A percentile compares a stretch with the other conserved stretches of the same genome.
Evolutionary conservation across 2,797 vertebrate genomes (phyloP).

Genomic region (Nyctibius grandis): DNA sequence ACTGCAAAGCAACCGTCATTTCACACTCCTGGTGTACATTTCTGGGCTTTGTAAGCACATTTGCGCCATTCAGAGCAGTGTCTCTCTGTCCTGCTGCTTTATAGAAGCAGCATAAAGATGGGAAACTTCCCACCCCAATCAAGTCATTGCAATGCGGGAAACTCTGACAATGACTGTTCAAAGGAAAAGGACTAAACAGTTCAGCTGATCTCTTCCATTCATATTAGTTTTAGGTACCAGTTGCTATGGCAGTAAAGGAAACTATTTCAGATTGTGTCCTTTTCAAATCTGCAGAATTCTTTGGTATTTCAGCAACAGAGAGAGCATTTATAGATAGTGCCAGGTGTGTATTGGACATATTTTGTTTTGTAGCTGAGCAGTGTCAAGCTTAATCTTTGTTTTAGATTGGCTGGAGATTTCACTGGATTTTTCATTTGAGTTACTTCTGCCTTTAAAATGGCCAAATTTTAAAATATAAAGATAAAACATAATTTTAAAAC

Average conservation of each 20-base stretch:
- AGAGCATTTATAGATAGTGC: not conserved
- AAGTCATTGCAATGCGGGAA: not conserved
- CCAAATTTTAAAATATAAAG: not conserved
- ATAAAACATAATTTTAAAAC: not conserved
- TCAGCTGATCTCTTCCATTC: conserved; percentile 5
- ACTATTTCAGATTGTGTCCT: not conserved
- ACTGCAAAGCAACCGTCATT: not conserved
- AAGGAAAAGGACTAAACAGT: not conserved
- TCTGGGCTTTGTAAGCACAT: not conserved
- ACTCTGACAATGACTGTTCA: not conserved
- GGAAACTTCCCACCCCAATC: not conserved
- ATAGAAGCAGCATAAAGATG: not conserved
- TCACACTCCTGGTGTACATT: not conserved
- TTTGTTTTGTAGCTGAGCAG: not conserved
- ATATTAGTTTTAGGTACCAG: not conserved
- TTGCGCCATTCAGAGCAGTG: fast-evolving
- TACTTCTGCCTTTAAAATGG: not conserved
- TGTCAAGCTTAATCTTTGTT: not conserved
- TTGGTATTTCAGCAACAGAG: not conserved
- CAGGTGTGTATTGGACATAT: not conserved
- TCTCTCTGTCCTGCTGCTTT: not conserved
- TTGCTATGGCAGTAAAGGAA: conserved; percentile 22
- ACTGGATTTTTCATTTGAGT: not conserved
- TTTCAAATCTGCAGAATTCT: not conserved
- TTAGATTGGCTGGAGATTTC: not conserved